Evolutionary conservation across 2,888 invertebrate species (phyloP).

Genomic region (Autographa pulchrina): DNA sequence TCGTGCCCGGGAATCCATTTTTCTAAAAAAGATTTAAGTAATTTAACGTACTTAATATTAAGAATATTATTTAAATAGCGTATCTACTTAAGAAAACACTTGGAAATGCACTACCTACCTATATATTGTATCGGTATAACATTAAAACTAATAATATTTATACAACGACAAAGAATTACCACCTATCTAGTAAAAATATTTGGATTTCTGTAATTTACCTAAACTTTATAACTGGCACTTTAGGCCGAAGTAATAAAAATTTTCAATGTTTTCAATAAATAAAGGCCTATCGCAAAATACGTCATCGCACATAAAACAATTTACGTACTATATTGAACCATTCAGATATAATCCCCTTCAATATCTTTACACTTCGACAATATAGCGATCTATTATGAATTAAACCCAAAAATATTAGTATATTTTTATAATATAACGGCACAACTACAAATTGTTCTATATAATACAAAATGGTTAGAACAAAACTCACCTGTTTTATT

Average conservation of each 20-base stretch:
- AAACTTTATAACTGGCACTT: constrained; percentile 14
- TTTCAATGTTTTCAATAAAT: not conserved
- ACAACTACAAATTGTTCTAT: constrained; percentile 17
- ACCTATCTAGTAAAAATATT: constrained; percentile 13
- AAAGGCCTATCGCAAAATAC: no score
- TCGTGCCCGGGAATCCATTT: constrained; percentile 21
- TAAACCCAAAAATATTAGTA: constrained; percentile 15
- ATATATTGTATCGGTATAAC: not conserved
- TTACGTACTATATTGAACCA: no score
- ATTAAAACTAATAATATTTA: not conserved
- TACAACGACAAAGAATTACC: not conserved
- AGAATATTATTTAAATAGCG: constrained; percentile 19
- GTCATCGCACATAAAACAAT: no score
- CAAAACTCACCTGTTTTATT: constrained; percentile 13
- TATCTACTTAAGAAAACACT: constrained; percentile 18
- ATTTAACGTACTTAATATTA: constrained; percentile 15
- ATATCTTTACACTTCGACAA: no score
- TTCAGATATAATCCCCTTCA: no score
- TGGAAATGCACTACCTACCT: constrained; percentile 9
- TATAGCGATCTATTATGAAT: constrained; percentile 13
- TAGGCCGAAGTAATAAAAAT: constrained; percentile 9
- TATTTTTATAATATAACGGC: constrained; percentile 24
- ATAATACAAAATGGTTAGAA: constrained; percentile 13
- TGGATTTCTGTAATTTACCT: constrained; percentile 16
- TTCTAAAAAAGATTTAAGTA: constrained; percentile 17